A percentile compares a stretch with the other conserved stretches of the same genome.
These are phyloP conservation scores for Protodeltote pygarga DNA, from an alignment of 2,888 invertebrate genomes.

Conservation along the genomic window DNA sequence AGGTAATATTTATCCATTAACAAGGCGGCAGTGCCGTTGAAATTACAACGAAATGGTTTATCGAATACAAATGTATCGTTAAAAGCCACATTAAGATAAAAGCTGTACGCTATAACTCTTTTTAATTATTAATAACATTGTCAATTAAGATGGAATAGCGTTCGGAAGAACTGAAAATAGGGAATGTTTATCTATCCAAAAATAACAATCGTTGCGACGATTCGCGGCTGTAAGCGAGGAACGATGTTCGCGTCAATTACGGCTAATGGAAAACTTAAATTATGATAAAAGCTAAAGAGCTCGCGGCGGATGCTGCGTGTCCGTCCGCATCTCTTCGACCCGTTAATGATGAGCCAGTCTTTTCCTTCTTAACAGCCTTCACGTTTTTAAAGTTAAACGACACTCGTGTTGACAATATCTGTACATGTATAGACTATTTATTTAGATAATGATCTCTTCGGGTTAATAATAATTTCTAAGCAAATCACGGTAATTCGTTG, in stretches of 20 bases:
- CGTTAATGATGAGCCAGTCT: conserved; percentile 50
- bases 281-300: conserved; percentile 85
- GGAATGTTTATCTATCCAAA: conserved; percentile 83
- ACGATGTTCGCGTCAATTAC: conserved; percentile 86
- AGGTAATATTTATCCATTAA: conserved; percentile 81
- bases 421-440: too few relatives aligned
- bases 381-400: too few relatives aligned
- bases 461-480: too few relatives aligned
- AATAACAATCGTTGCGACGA: conserved; percentile 79
- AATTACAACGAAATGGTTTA: conserved; percentile 79
- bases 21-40: conserved; percentile 68
- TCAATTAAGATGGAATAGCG: conserved; percentile 80
- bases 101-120: conserved; percentile 81
- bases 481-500: too few relatives aligned
- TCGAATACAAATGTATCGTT: conserved; percentile 80
- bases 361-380: conserved; percentile 27
- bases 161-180: conserved; percentile 78
- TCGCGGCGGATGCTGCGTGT: conserved; percentile 72
- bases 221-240: conserved; percentile 82
- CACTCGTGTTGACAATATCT: too few relatives aligned
- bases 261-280: conserved; percentile 87
- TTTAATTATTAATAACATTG: conserved; percentile 83
- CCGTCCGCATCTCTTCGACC: conserved; percentile 55
- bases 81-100: conserved; percentile 84
- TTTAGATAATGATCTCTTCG: too few relatives aligned